A percentile compares a stretch with the other conserved stretches of the same genome.
phyloP scores from a whole-genome alignment of 1,140 invertebrate genomes.

The Leptestheria dahalacensis region DNA sequence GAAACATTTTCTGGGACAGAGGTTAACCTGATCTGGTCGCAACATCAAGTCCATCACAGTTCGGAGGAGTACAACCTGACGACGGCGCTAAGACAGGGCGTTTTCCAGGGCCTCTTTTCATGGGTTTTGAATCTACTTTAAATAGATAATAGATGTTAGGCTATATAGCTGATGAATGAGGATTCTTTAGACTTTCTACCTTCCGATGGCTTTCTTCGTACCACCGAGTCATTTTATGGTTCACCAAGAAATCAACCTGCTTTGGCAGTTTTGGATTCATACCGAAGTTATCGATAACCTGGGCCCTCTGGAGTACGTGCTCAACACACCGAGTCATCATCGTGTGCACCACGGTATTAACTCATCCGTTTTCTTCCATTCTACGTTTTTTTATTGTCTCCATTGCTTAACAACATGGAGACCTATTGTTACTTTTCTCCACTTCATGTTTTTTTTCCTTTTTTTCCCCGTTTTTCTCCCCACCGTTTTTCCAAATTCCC shows the following conservation, averaged over 20 bases:
- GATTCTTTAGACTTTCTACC: conserved; percentile 30
- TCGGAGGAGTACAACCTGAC: conserved; percentile 23
- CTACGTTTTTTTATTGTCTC: too few species aligned
- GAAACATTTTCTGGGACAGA: conserved; percentile 22
- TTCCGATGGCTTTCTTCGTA: conserved; percentile 33
- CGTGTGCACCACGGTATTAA: conserved; percentile 43
- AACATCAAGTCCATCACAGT: conserved; percentile 32
- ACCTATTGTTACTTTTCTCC: too few species aligned
- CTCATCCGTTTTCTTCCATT: too few species aligned
- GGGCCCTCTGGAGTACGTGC: conserved; percentile 39
- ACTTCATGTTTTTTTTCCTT: too few species aligned
- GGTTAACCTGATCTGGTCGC: conserved; percentile 30
- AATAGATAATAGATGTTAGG: background rate
- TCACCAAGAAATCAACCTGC: conserved; percentile 32
- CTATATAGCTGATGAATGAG: background rate
- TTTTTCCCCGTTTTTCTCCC: too few species aligned
- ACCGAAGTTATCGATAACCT: conserved; percentile 33
- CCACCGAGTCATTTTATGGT: conserved; percentile 31
- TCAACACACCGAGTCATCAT: conserved; percentile 44
- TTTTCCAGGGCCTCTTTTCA: conserved; percentile 26
- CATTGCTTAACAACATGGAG: too few species aligned
- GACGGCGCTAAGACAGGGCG: conserved; percentile 32
- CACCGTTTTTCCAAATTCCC: too few species aligned
- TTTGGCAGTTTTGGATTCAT: conserved; percentile 38
- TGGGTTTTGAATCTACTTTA: conserved; percentile 20